Evolutionary conservation across 2,888 invertebrate species (phyloP), one percentile per base, ranked within the genome.

Genomic region (Lysandra coridon): DNA sequence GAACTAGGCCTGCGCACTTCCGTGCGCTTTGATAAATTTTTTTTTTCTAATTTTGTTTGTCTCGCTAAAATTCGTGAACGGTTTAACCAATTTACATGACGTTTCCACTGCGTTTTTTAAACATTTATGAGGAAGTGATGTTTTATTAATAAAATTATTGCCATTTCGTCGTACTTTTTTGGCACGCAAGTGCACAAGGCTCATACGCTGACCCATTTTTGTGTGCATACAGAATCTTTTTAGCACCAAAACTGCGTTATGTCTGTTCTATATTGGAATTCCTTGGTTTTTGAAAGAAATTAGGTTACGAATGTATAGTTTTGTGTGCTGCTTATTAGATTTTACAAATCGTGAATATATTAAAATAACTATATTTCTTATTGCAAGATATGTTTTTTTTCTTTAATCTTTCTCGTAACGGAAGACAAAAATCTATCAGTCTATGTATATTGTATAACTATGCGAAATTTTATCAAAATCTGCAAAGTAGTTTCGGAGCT

Each of bases 191-290:
- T 91, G 88, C 85, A 88, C 82, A 82, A 84, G 83, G 81, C 81
- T 81, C 86, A 84, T 85, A 85, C 87, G 84, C 87, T 91, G 92
- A 91, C 92, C 92, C 85, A 91, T 89, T 92, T 90, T 90, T 87
- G 82, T 84, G 83, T 85, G 84, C 85, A 89, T 90, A 91, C 91
- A 90, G 89, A 86, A 83, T 88, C 88, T 90, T 88, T 91, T 89
- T 87, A 88, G 85, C 85, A 85, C 88, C 89, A 89, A 91, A 91
- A 88, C 88, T 86, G 88, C 88, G 91, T 91, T 90, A 85, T 81
- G 84, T 86, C 80, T 84, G 83, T 84, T 85, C 85, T 80, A 81
- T 79, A 82, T 82, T 83, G 82, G 85, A 81, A 79, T 80, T 80
- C 77, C 78, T 84, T 83, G 83, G 83, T 85, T 84, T 83, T 81